These are phyloP conservation scores for Quadroppia sp. DNA, from an alignment of 2,888 invertebrate genomes.

Conservation along the genomic window DNA sequence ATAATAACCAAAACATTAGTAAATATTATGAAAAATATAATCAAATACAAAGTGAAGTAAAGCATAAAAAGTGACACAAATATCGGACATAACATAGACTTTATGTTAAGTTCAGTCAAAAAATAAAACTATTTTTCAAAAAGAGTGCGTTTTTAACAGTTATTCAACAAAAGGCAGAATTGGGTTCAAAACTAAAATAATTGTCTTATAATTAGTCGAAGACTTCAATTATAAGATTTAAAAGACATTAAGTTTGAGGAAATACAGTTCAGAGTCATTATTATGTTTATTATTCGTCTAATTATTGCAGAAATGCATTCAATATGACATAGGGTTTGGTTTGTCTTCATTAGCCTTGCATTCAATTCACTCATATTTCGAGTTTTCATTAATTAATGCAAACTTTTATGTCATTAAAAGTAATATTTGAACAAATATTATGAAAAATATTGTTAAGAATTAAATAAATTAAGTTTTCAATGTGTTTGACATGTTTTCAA, in stretches of 20 bases:
- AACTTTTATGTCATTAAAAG: background rate
- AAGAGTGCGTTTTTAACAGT: background rate
- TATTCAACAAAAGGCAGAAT: background rate
- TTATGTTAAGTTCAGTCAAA: background rate
- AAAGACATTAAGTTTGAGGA: background rate
- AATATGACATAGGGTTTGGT: background rate
- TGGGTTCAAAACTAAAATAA: background rate
- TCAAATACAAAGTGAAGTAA: background rate
- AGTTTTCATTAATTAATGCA: background rate
- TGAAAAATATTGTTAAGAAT: too few relatives aligned
- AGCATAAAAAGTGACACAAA: background rate
- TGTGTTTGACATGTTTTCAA: too few relatives aligned
- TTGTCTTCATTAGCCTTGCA: background rate
- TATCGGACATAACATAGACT: background rate
- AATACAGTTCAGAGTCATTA: background rate
- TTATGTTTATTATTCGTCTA: background rate
- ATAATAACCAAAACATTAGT: background rate
- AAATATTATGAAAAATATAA: background rate
- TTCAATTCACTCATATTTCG: background rate
- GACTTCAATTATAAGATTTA: background rate
- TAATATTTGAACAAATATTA: too few relatives aligned
- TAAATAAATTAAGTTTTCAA: too few relatives aligned
- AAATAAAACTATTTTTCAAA: background rate
- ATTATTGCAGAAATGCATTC: background rate
- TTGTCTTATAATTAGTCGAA: conserved; percentile 1